Conservation (phyloP, 2,888 invertebrate species). For the Drosophila koepferae region DNA sequence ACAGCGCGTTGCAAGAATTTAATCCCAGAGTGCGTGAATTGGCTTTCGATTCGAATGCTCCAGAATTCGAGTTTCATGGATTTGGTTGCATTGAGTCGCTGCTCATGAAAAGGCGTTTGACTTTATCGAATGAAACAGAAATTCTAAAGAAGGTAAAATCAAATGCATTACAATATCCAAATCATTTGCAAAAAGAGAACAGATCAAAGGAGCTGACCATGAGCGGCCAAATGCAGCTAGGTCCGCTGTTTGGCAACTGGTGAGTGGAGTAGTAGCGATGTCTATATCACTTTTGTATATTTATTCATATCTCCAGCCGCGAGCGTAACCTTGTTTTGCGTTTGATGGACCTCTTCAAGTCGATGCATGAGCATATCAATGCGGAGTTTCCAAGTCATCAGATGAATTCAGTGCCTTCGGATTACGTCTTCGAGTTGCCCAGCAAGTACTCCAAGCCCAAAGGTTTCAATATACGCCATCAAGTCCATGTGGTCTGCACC, state of each 20-base stretch:
- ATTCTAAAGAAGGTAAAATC: not conserved
- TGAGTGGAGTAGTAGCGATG: constrained; percentile 42
- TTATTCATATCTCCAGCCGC: constrained; percentile 35
- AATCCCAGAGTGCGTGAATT: constrained; percentile 26
- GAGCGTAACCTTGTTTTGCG: constrained; percentile 55
- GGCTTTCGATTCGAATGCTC: constrained; percentile 24
- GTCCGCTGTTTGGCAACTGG: constrained; percentile 47
- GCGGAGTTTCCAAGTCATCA: constrained; percentile 56
- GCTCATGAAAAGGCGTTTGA: not conserved
- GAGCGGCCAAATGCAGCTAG: constrained; percentile 38
- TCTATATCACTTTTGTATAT: not conserved
- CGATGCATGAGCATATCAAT: constrained; percentile 67
- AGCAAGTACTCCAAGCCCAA: constrained; percentile 41
- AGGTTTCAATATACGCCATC: constrained; percentile 75
- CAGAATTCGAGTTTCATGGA: constrained; percentile 60
- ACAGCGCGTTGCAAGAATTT: constrained; percentile 36
- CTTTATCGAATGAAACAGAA: not conserved
- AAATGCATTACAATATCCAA: constrained; percentile 27
- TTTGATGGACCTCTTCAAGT: constrained; percentile 62
- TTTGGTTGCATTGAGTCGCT: constrained; percentile 31
- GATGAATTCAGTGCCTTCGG: constrained; percentile 57
- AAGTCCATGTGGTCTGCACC: constrained; percentile 70
- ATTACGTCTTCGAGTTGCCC: constrained; percentile 51
- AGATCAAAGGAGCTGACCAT: constrained; percentile 14
- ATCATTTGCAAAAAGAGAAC: constrained; percentile 50